Conservation (phyloP, 2,888 invertebrate genomes). For the Cynaeus angustus region DNA sequence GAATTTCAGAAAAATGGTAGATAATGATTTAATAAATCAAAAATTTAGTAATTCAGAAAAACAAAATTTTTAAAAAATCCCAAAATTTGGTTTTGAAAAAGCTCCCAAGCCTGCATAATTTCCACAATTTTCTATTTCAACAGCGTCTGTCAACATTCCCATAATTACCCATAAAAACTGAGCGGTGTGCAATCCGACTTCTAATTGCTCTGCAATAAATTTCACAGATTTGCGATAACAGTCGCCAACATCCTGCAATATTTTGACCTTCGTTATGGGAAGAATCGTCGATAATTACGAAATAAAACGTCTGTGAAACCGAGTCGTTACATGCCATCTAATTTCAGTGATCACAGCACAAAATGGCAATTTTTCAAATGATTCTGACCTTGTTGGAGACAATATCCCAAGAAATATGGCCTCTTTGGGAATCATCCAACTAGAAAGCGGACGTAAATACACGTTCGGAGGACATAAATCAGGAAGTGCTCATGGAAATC, state of each 20-base stretch:
- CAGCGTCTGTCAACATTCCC: too few relatives aligned
- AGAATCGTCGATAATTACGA: conserved; percentile 27
- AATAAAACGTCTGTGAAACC: conserved; percentile 30
- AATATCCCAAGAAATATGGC: conserved; percentile 34
- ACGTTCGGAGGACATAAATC: conserved; percentile 24
- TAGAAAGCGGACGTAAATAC: conserved; percentile 28
- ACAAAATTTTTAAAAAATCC: too few relatives aligned
- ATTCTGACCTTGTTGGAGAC: conserved; percentile 32
- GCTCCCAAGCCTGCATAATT: too few relatives aligned
- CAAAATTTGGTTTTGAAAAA: too few relatives aligned
- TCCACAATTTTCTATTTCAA: too few relatives aligned
- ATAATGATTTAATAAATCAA: too few relatives aligned
- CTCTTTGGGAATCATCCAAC: conserved; percentile 20
- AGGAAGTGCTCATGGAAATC: conserved; percentile 11
- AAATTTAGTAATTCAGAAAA: too few relatives aligned
- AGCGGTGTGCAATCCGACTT: too few relatives aligned
- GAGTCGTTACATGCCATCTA: conserved; percentile 33
- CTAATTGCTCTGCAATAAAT: conserved; percentile 7
- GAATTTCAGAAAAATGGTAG: too few relatives aligned
- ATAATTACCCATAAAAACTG: not conserved
- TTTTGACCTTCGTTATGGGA: conserved; percentile 34
- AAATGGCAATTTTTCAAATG: conserved; percentile 31
- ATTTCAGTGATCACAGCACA: conserved; percentile 34
- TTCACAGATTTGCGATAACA: conserved; percentile 23
- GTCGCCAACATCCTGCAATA: conserved; percentile 11